Conservation (phyloP, 2,888 invertebrate species). For the Pterostichus niger region DNA sequence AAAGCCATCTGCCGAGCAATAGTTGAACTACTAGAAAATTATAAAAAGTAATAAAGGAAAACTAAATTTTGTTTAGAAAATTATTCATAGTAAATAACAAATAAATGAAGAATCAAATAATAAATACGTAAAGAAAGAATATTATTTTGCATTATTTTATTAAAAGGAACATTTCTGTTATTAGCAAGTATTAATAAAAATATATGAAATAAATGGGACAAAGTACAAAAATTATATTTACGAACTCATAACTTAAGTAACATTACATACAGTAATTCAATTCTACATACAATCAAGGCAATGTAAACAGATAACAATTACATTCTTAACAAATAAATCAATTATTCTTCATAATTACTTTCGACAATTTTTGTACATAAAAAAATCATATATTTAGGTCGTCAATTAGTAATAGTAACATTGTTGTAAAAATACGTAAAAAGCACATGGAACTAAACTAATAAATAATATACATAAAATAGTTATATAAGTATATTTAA, state of each 20-base stretch:
- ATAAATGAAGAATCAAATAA: not conserved
- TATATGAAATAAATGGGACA: constrained; percentile 57
- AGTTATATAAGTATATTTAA: too few species aligned
- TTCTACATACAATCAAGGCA: constrained; percentile 37
- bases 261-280: constrained; percentile 43
- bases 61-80: not conserved
- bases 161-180: not conserved
- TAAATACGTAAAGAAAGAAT: not conserved
- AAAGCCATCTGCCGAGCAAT: not conserved
- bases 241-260: constrained; percentile 49
- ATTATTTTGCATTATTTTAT: not conserved
- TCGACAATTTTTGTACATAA: constrained; percentile 22
- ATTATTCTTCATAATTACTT: constrained; percentile 29
- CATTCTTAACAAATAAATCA: constrained; percentile 23
- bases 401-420: constrained; percentile 35
- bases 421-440: constrained; percentile 37
- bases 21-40: not conserved
- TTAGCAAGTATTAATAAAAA: not conserved
- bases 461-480: constrained; percentile 17
- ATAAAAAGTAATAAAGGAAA: too few species aligned
- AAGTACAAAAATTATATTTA: constrained; percentile 64
- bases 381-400: constrained; percentile 30
- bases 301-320: constrained; percentile 53
- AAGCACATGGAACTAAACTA: constrained; percentile 37
- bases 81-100: too few species aligned